Percentiles rank a stretch among this genome's conserved stretches.
phyloP scores from a whole-genome alignment of 2,113 vertebrate species.

The Eurystomus gularis region DNA sequence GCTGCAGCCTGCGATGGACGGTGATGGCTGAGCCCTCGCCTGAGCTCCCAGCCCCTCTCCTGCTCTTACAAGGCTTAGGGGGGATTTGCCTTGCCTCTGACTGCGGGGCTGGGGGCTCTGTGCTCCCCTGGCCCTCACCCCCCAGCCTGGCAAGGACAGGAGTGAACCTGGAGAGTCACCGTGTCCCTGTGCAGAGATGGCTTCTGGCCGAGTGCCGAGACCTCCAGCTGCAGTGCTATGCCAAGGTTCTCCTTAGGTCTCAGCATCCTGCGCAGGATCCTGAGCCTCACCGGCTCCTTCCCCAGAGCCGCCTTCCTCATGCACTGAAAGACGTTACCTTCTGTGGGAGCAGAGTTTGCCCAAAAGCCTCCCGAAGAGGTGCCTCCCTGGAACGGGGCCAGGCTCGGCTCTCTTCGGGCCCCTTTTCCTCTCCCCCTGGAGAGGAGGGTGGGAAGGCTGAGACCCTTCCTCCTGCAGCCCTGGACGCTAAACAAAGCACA shows the following conservation, averaged over 20 bases:
- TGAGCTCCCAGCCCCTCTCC: not conserved
- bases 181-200: accelerated
- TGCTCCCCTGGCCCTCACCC: not conserved
- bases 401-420: not conserved
- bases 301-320: accelerated
- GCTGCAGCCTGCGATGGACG: too few species aligned
- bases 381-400: accelerated
- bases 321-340: not conserved
- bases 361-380: accelerated
- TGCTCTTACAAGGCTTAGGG: too few species aligned
- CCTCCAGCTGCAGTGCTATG: accelerated
- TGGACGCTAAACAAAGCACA: constrained; percentile 39
- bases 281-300: not conserved
- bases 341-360: not conserved
- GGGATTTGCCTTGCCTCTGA: too few species aligned
- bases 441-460: accelerated
- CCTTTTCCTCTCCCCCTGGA: not conserved
- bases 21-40: accelerated
- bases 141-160: not conserved
- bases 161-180: not conserved
- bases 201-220: too few species aligned
- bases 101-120: not conserved
- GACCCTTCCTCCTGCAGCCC: not conserved
- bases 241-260: too few species aligned
- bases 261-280: accelerated